Percentiles rank a stretch among this genome's conserved stretches.
Conservation (phyloP, 2,113 vertebrate genomes). For the Chamaetylas fuelleborni region DNA sequence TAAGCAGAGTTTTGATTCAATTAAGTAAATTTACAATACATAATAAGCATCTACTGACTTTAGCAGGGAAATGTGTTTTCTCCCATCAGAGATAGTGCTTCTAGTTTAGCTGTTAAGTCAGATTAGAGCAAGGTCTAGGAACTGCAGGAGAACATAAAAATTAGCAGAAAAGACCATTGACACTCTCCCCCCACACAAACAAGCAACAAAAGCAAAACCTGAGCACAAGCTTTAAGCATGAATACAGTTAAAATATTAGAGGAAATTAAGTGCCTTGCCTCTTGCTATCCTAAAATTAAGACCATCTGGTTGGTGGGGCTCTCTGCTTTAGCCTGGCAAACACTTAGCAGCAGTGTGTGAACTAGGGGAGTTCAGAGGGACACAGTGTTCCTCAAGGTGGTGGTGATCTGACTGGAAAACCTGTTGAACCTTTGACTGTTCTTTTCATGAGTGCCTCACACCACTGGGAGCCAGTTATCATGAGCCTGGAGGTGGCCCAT, state of each 20-base stretch:
- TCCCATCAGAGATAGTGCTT: neutral
- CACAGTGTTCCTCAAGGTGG: neutral
- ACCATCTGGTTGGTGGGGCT: neutral
- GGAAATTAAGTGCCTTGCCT: neutral
- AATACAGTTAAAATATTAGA: neutral
- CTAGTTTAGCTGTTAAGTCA: neutral
- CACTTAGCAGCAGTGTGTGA: neutral
- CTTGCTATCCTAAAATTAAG: neutral
- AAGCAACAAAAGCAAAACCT: neutral
- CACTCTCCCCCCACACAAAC: fast-evolving
- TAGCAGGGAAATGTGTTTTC: neutral
- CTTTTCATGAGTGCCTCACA: neutral
- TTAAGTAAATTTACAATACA: neutral
- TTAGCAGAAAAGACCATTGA: neutral
- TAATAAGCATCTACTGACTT: neutral
- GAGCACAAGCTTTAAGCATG: neutral
- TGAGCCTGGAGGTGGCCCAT: neutral
- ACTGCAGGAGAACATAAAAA: neutral
- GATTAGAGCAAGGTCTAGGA: neutral
- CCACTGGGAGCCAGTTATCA: neutral
- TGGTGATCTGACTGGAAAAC: neutral
- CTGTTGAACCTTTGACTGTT: neutral
- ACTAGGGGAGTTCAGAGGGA: neutral
- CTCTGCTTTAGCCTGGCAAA: neutral
- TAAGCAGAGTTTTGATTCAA: neutral